A percentile compares a stretch with the other conserved stretches of the same genome.
These are phyloP conservation scores for Epizoanthus scotinus DNA, from an alignment of 92 coral and sea anemone genomes.

Conservation along the genomic window DNA sequence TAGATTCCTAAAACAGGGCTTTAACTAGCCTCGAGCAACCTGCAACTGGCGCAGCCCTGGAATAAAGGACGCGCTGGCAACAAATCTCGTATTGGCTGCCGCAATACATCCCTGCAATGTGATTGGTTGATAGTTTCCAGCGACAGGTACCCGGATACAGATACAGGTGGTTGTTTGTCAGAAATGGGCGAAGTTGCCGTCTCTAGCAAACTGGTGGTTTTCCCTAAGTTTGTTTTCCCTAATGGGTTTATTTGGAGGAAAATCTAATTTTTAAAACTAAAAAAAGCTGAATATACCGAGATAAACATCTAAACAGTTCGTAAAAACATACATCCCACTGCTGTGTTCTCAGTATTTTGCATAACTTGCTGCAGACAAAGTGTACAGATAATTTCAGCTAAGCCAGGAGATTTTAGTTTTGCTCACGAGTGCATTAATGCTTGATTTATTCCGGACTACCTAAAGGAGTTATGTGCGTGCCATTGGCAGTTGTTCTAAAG, in stretches of 20 bases:
- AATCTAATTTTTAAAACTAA: no score
- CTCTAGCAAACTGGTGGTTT: conserved; percentile 13
- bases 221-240: conserved; percentile 20
- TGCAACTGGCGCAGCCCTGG: background rate
- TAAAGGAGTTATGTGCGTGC: no score
- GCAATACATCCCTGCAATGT: background rate
- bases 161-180: conserved; percentile 40
- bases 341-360: no score
- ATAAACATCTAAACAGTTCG: no score
- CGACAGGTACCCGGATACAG: conserved; percentile 28
- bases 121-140: conserved; percentile 5
- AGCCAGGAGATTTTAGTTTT: no score
- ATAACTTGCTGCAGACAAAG: no score
- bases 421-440: no score
- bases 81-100: conserved; percentile 8
- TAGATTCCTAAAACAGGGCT: conserved; percentile 16
- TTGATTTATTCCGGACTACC: no score
- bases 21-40: conserved; percentile 3
- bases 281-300: no score
- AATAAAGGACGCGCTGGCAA: conserved; percentile 21
- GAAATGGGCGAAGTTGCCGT: conserved; percentile 1
- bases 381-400: no score
- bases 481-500: no score
- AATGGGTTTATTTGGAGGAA: background rate
- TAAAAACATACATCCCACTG: no score